phyloP scores from a whole-genome alignment of 2,797 vertebrate genomes.

The Enteromius viviparus region DNA sequence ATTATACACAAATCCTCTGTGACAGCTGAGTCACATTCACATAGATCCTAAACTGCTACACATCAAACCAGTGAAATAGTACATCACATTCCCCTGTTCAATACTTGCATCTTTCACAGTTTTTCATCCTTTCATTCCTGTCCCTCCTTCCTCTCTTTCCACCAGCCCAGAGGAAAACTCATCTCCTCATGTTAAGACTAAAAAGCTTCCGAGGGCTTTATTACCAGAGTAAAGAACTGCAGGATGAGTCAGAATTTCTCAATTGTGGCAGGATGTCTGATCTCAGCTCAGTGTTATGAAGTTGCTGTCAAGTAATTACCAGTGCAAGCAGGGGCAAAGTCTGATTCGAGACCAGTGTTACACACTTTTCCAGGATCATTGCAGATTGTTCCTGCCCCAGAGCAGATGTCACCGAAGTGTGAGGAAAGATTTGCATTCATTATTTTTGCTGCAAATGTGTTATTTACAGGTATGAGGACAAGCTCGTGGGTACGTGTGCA shows the following conservation, averaged over 20 bases:
- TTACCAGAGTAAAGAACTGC: conserved; percentile 10
- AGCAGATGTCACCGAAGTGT: not conserved
- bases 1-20: conserved; percentile 11
- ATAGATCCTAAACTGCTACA: conserved; percentile 7
- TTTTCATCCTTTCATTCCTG: conserved; percentile 22
- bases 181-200: conserved; percentile 29
- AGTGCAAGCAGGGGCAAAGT: not conserved
- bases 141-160: conserved; percentile 27
- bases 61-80: conserved; percentile 18
- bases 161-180: conserved; percentile 23
- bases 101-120: not conserved
- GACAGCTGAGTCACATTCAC: conserved; percentile 30
- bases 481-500: not conserved
- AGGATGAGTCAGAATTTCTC: conserved; percentile 8
- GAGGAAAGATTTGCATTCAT: not conserved
- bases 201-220: conserved; percentile 39
- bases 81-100: conserved; percentile 15
- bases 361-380: not conserved
- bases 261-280: conserved; percentile 2
- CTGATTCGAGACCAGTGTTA: not conserved
- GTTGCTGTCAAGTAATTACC: not conserved
- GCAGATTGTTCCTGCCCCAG: not conserved
- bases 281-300: conserved; percentile 30
- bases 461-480: conserved; percentile 5
- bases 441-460: not conserved